A percentile compares a stretch with the other conserved stretches of the same genome.
phyloP scores from a whole-genome alignment of 53 echinoderm and acorn worm genomes.

The Temnopleurus reevesii region DNA sequence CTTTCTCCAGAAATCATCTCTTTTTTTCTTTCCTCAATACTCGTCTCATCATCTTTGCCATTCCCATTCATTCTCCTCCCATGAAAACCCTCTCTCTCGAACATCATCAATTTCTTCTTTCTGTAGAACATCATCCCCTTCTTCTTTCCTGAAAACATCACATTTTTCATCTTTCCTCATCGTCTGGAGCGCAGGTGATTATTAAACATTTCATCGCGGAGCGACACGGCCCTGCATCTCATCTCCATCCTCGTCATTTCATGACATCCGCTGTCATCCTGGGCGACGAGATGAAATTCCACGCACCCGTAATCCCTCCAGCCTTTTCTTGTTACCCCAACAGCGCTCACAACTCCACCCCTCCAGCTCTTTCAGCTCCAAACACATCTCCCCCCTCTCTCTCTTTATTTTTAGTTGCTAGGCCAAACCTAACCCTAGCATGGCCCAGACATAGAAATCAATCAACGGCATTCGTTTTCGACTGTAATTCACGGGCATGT shows the following conservation, averaged over 20 bases:
- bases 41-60: neutral
- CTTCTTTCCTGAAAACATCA: neutral
- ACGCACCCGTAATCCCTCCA: conserved; percentile 37
- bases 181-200: conserved; percentile 20
- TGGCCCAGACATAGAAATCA: conserved; percentile 37
- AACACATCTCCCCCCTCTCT: neutral
- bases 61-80: neutral
- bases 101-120: neutral
- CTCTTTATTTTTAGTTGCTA: neutral
- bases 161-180: neutral
- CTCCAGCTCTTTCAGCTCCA: neutral
- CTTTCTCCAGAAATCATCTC: neutral
- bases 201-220: conserved; percentile 40
- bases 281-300: conserved; percentile 49
- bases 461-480: conserved; percentile 37
- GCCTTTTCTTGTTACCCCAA: neutral
- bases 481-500: conserved; percentile 54
- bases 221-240: neutral
- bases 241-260: conserved; percentile 11
- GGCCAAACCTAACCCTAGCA: neutral
- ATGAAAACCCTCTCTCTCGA: neutral
- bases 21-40: neutral
- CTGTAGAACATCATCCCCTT: neutral
- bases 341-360: conserved; percentile 14
- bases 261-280: conserved; percentile 17